A percentile compares a stretch with the other conserved stretches of the same genome.
Conservation (phyloP, 1,140 invertebrate species). For the Ridgeia piscesae region DNA sequence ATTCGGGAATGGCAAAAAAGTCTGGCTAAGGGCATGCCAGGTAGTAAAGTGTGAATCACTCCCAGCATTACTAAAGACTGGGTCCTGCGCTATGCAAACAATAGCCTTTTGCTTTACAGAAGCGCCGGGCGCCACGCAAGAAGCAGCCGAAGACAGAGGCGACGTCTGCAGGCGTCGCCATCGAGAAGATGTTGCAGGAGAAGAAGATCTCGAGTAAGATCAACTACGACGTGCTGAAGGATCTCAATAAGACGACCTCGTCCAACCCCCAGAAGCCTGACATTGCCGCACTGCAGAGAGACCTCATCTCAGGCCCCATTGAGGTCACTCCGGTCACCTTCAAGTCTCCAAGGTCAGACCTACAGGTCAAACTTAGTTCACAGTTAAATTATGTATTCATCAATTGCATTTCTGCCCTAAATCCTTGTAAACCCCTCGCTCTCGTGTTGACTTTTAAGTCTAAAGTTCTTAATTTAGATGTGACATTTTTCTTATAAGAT, state of each 20-base stretch:
- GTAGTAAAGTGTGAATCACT: too few species aligned
- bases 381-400: too few species aligned
- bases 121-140: constrained; percentile 2
- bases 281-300: constrained; percentile 22
- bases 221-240: constrained; percentile 94
- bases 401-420: too few species aligned
- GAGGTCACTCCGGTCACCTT: constrained; percentile 41
- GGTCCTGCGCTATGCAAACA: too few species aligned
- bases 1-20: too few species aligned
- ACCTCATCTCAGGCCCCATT: constrained; percentile 29
- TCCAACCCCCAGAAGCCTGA: constrained; percentile 18
- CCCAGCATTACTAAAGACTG: too few species aligned
- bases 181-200: constrained; percentile 91
- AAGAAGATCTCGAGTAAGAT: constrained; percentile 96
- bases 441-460: too few species aligned
- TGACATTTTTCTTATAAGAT: not conserved
- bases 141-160: constrained; percentile 53
- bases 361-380: not conserved
- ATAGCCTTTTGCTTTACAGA: not conserved
- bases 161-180: constrained; percentile 84
- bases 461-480: not conserved
- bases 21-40: too few species aligned
- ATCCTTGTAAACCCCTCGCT: too few species aligned
- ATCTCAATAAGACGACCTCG: constrained; percentile 63
- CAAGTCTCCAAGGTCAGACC: not conserved